Percentiles rank a stretch among this genome's conserved stretches.
These are phyloP conservation scores for Montipora capitata DNA, from an alignment of 92 coral and sea anemone genomes.

Conservation along the genomic window DNA sequence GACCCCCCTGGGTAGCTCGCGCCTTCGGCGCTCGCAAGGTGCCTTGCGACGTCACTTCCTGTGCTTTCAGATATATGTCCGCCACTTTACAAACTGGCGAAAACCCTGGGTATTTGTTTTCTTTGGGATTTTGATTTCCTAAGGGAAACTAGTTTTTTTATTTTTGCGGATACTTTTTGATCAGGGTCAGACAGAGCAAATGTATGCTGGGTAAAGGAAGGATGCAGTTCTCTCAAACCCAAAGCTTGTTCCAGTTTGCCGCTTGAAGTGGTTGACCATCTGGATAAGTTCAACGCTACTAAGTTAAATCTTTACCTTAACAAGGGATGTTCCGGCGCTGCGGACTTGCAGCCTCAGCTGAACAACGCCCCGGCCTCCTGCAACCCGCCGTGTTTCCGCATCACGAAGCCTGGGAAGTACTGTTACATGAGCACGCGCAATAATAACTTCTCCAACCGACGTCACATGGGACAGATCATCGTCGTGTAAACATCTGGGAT, in stretches of 20 bases:
- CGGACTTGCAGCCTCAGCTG: slow-evolving; percentile 35
- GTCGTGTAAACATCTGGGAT: background rate
- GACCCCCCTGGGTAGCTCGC: too few relatives aligned
- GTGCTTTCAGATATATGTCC: too few relatives aligned
- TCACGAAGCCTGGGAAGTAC: slow-evolving; percentile 70
- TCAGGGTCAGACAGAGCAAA: slow-evolving; percentile 56
- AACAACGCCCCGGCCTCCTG: slow-evolving; percentile 70
- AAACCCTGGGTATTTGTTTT: too few relatives aligned
- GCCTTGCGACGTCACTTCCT: too few relatives aligned
- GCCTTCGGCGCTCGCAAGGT: too few relatives aligned
- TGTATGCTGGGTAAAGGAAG: slow-evolving; percentile 64
- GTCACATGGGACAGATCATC: slow-evolving; percentile 62
- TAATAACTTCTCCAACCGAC: slow-evolving; percentile 74
- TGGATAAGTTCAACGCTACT: slow-evolving; percentile 36
- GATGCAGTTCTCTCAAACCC: slow-evolving; percentile 52
- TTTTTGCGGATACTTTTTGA: too few relatives aligned
- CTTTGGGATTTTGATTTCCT: too few relatives aligned
- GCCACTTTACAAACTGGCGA: too few relatives aligned
- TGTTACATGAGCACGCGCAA: slow-evolving; percentile 73
- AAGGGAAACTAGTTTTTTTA: too few relatives aligned
- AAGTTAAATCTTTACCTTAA: slow-evolving; percentile 47
- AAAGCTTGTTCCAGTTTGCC: slow-evolving; percentile 43
- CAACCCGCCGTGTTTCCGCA: slow-evolving; percentile 71
- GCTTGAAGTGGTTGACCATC: slow-evolving; percentile 59
- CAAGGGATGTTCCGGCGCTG: slow-evolving; percentile 42